Percentiles rank a stretch among this genome's conserved stretches.
Evolutionary conservation across 30 jellyfish, hydroid and myxozoan species (phyloP).

Genomic region (Chironex yamaguchii): DNA sequence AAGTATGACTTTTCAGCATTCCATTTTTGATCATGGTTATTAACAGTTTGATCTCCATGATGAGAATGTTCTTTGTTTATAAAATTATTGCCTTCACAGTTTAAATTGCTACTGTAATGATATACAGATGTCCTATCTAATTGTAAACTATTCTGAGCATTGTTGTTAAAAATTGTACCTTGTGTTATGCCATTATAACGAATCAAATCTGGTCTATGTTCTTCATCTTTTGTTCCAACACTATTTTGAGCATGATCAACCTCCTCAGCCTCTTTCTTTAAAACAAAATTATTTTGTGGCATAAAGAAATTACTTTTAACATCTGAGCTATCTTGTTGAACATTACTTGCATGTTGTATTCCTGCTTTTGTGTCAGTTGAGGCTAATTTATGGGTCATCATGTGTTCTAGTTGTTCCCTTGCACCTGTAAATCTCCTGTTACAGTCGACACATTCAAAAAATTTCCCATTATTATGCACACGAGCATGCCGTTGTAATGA

Average conservation of each 20-base stretch:
- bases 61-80: neutral
- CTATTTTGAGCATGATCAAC: neutral
- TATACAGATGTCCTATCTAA: neutral
- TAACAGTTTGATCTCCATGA: neutral
- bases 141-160: neutral
- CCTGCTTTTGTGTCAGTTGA: too few species aligned
- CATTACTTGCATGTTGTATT: neutral
- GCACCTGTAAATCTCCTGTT: neutral
- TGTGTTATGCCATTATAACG: neutral
- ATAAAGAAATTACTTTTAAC: too few species aligned
- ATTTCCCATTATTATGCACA: neutral
- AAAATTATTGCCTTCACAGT: neutral
- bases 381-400: neutral
- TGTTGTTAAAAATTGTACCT: too few species aligned
- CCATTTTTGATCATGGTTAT: too few species aligned
- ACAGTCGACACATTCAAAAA: neutral
- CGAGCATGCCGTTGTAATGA: neutral
- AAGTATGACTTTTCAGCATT: neutral
- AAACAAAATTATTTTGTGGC: too few species aligned
- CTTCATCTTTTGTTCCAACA: neutral
- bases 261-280: too few species aligned
- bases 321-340: neutral
- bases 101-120: too few species aligned
- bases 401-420: neutral
- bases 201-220: neutral